Percentiles rank a stretch among this genome's conserved stretches.
These are phyloP conservation scores for Scolopax mira DNA, from an alignment of 2,113 vertebrate species.

Conservation along the genomic window DNA sequence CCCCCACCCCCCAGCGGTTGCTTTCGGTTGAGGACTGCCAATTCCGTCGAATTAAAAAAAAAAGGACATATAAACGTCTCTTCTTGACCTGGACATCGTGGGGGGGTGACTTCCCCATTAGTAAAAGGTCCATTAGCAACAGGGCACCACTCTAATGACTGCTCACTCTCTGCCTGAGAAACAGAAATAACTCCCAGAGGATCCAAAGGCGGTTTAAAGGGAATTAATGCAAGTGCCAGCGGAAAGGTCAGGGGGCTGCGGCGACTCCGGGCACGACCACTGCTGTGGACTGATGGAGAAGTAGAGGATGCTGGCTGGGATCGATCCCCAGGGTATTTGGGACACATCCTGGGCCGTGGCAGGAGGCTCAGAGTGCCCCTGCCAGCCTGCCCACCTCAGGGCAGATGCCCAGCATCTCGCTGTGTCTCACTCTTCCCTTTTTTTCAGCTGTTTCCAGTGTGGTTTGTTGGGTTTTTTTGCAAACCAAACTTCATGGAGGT, in stretches of 20 bases:
- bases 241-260: neutral
- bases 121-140: neutral
- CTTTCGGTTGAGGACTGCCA: neutral
- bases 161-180: neutral
- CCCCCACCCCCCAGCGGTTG: neutral
- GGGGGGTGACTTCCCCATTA: neutral
- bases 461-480: neutral
- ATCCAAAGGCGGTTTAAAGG: neutral
- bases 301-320: neutral
- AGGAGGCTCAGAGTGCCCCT: neutral
- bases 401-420: neutral
- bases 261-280: accelerated
- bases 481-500: neutral
- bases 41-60: neutral
- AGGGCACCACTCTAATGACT: neutral
- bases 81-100: neutral
- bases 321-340: accelerated
- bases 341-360: neutral
- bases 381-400: accelerated
- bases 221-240: neutral
- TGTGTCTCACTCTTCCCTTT: neutral
- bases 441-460: neutral
- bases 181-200: neutral
- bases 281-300: neutral
- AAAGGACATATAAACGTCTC: neutral